Evolutionary conservation across 2,113 vertebrate genomes (phyloP), one percentile per base, ranked within the genome.

Genomic region (Gobio gobio): DNA sequence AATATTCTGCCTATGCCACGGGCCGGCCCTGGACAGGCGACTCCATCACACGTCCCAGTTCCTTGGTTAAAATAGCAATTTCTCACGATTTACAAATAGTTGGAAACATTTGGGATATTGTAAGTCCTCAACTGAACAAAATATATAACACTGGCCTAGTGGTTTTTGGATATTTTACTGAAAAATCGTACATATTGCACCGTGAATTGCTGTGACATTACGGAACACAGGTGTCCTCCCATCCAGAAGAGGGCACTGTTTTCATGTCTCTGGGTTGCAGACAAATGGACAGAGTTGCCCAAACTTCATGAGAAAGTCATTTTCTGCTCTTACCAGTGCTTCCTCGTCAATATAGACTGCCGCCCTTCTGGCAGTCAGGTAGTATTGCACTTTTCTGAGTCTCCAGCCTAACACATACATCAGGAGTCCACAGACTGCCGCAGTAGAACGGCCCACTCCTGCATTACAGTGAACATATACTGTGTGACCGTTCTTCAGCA

Each of bases 401-500:
- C 92, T 96, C 98, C 97, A 99, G 86, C 98, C 95, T 45, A 95
- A 5, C 86, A 99, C 93, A 0, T 98, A 99, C 93, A 95, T 96
- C 1, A 99, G 95, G 91, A 97, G 97, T 63, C 97, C 98, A 0
- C 98, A 95, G 68, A 99, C 94, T 0, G 97, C 96, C 0, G 97
- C 97, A 0, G 98, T 97, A 0, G 98, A 97, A 75, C 98, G 93
- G 87, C 98, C 98, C 6, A 99, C 98, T 0, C 98, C 98, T 0
- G 98, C 98, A 0, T 99, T 99, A 88, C 98, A 99, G 86, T 99
- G 98, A 3, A 99, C 96, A 0, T 99, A 99, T 59, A 99, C 96
- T 0, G 91, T 96, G 93, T 99, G 98, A 1, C 97, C 96, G 0
- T 97, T 97, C 91, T 97, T 95, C 78, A 99, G 92, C 0, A 99